A percentile compares a stretch with the other conserved stretches of the same genome.
Conservation (phyloP, 2,888 invertebrate genomes). For the Cyrtodaria siliqua region DNA sequence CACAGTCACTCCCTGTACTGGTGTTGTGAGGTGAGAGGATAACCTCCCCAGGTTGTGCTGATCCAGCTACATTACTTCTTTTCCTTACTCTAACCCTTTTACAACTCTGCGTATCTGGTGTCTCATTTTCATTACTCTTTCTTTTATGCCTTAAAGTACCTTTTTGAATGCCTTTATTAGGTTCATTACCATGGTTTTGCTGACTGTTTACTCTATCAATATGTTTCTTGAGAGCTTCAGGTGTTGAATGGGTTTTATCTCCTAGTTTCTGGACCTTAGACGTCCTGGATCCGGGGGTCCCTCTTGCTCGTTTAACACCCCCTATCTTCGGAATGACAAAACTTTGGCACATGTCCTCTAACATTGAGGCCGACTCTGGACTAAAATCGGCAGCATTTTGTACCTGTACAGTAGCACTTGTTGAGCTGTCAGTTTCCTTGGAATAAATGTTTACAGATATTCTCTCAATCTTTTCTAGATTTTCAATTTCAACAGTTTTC, state of each 20-base stretch:
- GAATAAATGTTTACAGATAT: no score
- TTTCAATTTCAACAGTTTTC: no score
- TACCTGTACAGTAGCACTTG: no score
- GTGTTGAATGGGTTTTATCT: constrained; percentile 37
- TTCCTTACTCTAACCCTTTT: not conserved
- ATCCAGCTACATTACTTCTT: constrained; percentile 3
- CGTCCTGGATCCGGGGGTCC: constrained; percentile 17
- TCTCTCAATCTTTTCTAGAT: no score
- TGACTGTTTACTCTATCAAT: constrained; percentile 1
- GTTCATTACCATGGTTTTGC: constrained; percentile 14
- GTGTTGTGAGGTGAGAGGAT: constrained; percentile 31
- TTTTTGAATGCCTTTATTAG: not conserved
- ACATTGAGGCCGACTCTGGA: no score
- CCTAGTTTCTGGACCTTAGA: constrained; percentile 35
- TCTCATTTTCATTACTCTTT: constrained; percentile 25
- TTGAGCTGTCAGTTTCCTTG: no score
- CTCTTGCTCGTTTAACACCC: constrained; percentile 36
- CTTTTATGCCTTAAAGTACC: constrained; percentile 21
- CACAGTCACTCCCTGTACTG: constrained; percentile 77
- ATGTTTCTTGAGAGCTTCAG: constrained; percentile 28
- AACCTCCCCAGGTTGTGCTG: not conserved
- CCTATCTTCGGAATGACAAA: constrained; percentile 45
- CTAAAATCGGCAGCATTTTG: no score
- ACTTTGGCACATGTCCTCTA: not conserved
- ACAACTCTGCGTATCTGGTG: not conserved